Percentiles rank a stretch among this genome's conserved stretches.
Conservation (phyloP, 2,888 invertebrate genomes). For the Strigamia crassipes region DNA sequence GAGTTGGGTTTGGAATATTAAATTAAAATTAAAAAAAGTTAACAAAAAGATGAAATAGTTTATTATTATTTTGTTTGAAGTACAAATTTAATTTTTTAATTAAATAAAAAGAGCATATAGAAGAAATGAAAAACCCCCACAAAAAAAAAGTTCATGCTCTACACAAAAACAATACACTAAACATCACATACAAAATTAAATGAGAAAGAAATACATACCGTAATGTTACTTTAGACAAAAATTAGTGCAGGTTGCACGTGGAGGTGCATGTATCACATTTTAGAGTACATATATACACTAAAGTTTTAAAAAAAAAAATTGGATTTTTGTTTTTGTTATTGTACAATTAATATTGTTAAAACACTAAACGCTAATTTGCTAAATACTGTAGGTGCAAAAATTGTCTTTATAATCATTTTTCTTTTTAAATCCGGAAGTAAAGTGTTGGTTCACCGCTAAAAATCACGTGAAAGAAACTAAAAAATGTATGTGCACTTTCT, state of each 20-base stretch:
- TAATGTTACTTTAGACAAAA: neutral
- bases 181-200: neutral
- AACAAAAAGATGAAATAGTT: neutral
- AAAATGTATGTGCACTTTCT: neutral
- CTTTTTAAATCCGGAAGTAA: neutral
- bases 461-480: neutral
- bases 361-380: neutral
- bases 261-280: neutral
- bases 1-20: no score
- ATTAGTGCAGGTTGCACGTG: neutral
- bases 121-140: neutral
- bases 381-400: conserved; percentile 2
- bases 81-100: neutral
- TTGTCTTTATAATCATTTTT: neutral
- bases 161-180: neutral
- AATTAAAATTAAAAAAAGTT: no score
- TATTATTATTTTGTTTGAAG: neutral
- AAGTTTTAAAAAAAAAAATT: neutral
- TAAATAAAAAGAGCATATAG: neutral
- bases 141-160: neutral
- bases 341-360: neutral
- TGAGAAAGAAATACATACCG: neutral
- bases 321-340: neutral
- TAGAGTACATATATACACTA: neutral
- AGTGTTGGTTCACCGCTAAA: neutral